Evolutionary conservation across 2,888 invertebrate species (phyloP), one percentile per base, ranked within the genome.

Genomic region (Chrysolina oricalcia): DNA sequence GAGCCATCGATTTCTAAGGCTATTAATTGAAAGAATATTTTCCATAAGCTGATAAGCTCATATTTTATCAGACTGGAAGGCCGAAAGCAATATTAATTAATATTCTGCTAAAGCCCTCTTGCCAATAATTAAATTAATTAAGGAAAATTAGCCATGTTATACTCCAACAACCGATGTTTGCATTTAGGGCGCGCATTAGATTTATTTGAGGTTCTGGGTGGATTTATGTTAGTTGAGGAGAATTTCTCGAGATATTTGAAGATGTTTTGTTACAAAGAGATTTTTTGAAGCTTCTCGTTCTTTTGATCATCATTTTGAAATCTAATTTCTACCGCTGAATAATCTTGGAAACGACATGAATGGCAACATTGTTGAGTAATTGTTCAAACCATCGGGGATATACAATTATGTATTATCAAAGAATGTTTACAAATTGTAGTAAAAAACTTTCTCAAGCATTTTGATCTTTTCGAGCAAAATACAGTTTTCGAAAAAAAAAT

Each of bases 51-150:
- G 70, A 53, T 72, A 23, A 63, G 63, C 75, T 73, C 66, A 75
- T 66, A 69, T 67, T 75, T 72, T 70, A 62, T 65, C 41, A 76
- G 48, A 67, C 72, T 41, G 10, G 62, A 46, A 67, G 76, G 73
- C 70, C 70, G 23, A 66, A 50, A 65, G 74, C 74, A 66, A 76
- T 76, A 76, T 73, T 76, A 73, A 76, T 76, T 76, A 76, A 76
- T 76, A 76, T 70, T 70, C 70, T 35, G 40, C 56, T 23, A 70
- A 66, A 73, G 70, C 76, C 67, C 73, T 70, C 70, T 70, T 73
- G 70, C 73, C 76, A 73, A 76, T 76, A 75, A 76, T 76, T 73
- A 70, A 76, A 76, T 70, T 76, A 73, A 76, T 76, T 75, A 68
- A 65, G 66, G 65, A 48, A 73, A 76, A 76, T 76, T 76, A 48